These are phyloP conservation scores for Ceyx erithaca DNA, from an alignment of 2,797 vertebrate species.

Conservation along the genomic window DNA sequence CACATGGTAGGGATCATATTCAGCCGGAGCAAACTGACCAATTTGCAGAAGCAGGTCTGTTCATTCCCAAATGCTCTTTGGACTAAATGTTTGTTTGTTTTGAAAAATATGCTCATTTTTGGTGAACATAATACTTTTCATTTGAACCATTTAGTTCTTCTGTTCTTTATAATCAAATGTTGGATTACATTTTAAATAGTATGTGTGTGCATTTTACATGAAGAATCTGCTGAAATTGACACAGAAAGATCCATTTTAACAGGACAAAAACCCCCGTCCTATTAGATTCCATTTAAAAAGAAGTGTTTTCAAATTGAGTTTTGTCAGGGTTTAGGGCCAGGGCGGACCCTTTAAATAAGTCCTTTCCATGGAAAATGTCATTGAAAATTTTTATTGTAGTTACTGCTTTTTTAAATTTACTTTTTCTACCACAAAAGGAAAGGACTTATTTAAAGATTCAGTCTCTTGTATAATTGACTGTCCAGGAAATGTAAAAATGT, in stretches of 20 bases:
- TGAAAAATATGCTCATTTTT: not conserved
- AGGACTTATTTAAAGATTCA: too few species aligned
- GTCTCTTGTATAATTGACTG: too few species aligned
- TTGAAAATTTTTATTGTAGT: too few species aligned
- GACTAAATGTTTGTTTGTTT: not conserved
- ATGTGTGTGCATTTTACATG: not conserved
- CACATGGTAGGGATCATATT: constrained; percentile 99
- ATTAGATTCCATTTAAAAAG: not conserved
- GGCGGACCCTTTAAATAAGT: too few species aligned
- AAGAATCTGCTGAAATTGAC: not conserved
- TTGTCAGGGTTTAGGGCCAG: too few species aligned
- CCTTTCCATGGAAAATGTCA: too few species aligned
- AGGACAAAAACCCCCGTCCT: not conserved
- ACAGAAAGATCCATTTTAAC: not conserved
- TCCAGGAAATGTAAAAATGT: too few species aligned
- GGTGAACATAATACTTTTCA: not conserved
- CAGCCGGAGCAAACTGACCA: constrained; percentile 98
- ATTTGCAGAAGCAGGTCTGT: constrained; percentile 97
- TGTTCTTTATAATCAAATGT: not conserved
- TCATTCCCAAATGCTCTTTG: not conserved
- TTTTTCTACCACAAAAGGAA: too few species aligned
- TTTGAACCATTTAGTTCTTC: not conserved
- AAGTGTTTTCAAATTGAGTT: not conserved
- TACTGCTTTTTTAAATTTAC: too few species aligned
- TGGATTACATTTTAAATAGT: not conserved